Conservation (phyloP, 1,140 invertebrate species). For the Heliconius congener region DNA sequence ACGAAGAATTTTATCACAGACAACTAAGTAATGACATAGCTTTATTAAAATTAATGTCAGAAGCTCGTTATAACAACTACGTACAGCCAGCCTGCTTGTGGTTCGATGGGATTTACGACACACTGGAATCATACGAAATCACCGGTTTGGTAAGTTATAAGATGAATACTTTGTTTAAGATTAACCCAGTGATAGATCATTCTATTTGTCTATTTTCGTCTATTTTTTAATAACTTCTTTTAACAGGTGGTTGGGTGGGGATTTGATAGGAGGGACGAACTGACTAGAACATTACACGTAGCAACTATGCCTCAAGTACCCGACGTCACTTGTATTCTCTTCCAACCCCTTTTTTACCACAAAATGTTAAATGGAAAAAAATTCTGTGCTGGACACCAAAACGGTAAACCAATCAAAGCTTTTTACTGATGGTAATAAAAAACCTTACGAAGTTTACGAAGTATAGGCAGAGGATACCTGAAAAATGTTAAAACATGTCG, state of each 20-base stretch:
- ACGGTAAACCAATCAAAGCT: slow-evolving; percentile 23
- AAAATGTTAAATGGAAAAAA: slow-evolving; percentile 32
- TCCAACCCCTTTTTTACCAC: slow-evolving; percentile 56
- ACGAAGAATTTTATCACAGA: slow-evolving; percentile 38
- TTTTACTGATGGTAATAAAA: too few species aligned
- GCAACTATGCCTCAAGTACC: slow-evolving; percentile 51
- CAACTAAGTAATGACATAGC: slow-evolving; percentile 9
- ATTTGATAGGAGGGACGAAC: slow-evolving; percentile 48
- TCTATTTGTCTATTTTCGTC: too few species aligned
- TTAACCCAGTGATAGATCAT: too few species aligned
- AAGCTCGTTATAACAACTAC: slow-evolving; percentile 11
- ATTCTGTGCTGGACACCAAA: slow-evolving; percentile 38
- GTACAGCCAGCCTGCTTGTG: slow-evolving; percentile 16
- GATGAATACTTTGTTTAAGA: too few species aligned
- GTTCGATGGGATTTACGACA: slow-evolving; percentile 17
- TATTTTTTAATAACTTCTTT: not conserved
- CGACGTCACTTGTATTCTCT: slow-evolving; percentile 56
- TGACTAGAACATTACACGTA: slow-evolving; percentile 47
- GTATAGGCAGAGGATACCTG: too few species aligned
- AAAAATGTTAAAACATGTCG: too few species aligned
- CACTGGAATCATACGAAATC: not conserved
- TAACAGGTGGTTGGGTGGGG: slow-evolving; percentile 55
- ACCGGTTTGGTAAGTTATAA: not conserved
- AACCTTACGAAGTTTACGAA: too few species aligned
- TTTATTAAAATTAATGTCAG: not conserved